Evolutionary conservation across 23 tunicate genomes (phyloP), one percentile per base, ranked within the genome.

Genomic region (Oikopleura dioica): DNA sequence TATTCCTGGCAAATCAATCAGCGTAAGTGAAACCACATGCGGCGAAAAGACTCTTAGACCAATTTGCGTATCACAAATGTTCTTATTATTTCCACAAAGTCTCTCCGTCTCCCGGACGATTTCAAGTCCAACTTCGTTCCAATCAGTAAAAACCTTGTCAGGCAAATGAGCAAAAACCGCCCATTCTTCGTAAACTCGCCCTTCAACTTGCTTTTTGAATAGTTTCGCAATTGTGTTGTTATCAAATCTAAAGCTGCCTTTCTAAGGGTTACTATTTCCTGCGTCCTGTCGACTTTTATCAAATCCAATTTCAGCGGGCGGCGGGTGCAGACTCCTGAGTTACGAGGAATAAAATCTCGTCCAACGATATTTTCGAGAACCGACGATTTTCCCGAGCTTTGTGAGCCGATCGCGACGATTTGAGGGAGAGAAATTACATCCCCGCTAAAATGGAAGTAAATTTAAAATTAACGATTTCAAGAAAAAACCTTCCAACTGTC

Each of bases 371-470:
- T 89, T 79, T 89, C 96, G 5, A 89, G 68, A 1, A 89, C 96
- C 26, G 96, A 89, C 50, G 92, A 85, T 51, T 89, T 89, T 76
- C 96, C 96, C 80, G 92, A 85, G 78, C 96, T 89, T 81, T 63
- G 72, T 24, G 72, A 63, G 1, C 96, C 96, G 35, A 89, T 86
- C 35, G 86, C 96, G 12, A 82, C 86, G 1, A 89, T 89, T 75
- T 89, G 87, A 9, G 96, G 96, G 35, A 89, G 82, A 38, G 82
- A 85, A 69, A 89, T 83, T 16, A 84, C 50, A 59, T 89, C 96
- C 2, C 82, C 37, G 16, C 72, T 63, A 21, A 21, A 63, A 2
- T 24, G 33, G 16, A 31, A 63, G 9, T 44, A 44, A 44, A 44
- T 21, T n/a, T 21, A 44, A 44, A 21, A 9, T 44, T 44, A 9